A percentile compares a stretch with the other conserved stretches of the same genome.
Conservation (phyloP, 2,888 invertebrate genomes). For the Mythimna vitellina region DNA sequence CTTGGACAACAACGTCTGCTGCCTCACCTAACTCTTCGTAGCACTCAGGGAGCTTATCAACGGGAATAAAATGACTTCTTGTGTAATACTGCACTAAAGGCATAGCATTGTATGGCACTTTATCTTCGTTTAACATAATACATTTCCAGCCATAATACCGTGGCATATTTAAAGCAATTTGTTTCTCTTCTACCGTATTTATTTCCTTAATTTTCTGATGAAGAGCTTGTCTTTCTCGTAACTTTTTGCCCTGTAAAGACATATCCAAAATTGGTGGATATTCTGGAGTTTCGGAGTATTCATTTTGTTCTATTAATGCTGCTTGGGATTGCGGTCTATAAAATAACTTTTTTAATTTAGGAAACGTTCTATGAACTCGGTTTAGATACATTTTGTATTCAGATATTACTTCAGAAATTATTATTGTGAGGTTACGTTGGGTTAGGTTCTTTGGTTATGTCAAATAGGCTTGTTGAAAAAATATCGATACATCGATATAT, state of each 20-base stretch:
- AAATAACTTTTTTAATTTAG: slow-evolving; percentile 76
- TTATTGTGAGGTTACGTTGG: slow-evolving; percentile 56
- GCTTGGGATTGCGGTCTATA: slow-evolving; percentile 75
- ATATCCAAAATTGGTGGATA: slow-evolving; percentile 92
- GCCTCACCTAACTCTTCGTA: slow-evolving; percentile 87
- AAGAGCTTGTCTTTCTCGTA: slow-evolving; percentile 84
- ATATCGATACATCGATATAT: no score
- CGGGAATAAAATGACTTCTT: slow-evolving; percentile 93
- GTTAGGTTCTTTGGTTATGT: no score
- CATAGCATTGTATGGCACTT: slow-evolving; percentile 92
- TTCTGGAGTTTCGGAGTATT: slow-evolving; percentile 83
- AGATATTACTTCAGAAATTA: slow-evolving; percentile 21
- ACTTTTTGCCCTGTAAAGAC: slow-evolving; percentile 86
- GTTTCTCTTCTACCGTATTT: slow-evolving; percentile 95
- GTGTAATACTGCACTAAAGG: slow-evolving; percentile 94
- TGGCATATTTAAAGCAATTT: slow-evolving; percentile 95
- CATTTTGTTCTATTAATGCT: slow-evolving; percentile 78
- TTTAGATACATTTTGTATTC: slow-evolving; percentile 79
- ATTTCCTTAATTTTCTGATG: slow-evolving; percentile 91
- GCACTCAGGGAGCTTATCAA: slow-evolving; percentile 90
- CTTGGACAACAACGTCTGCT: slow-evolving; percentile 86
- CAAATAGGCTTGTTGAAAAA: no score
- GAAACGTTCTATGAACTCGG: slow-evolving; percentile 77
- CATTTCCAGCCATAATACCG: slow-evolving; percentile 95
- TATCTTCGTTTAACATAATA: slow-evolving; percentile 91